phyloP scores from a whole-genome alignment of 1,140 invertebrate species.

The Micrasema longulum region DNA sequence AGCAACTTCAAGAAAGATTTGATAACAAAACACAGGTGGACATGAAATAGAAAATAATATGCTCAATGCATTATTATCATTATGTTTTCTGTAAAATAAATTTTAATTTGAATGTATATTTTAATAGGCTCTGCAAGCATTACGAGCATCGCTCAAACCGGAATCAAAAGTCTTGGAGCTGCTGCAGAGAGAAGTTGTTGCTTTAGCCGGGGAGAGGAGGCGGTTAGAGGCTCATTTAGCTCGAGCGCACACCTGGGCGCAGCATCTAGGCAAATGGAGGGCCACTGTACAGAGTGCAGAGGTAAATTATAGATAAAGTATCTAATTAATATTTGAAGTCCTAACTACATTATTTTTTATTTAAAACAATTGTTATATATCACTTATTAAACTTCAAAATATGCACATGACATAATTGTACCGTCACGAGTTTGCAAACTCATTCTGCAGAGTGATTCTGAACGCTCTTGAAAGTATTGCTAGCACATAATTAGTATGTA shows the following conservation, averaged over 20 bases:
- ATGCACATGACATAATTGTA: too few species aligned
- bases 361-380: too few species aligned
- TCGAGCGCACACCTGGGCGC: slow-evolving; percentile 90
- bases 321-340: too few species aligned
- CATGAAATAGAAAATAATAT: too few species aligned
- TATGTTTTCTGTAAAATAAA: too few species aligned
- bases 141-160: slow-evolving; percentile 80
- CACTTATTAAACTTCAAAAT: too few species aligned
- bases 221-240: slow-evolving; percentile 85
- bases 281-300: slow-evolving; percentile 85
- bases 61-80: background rate
- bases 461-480: too few species aligned
- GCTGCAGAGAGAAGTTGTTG: slow-evolving; percentile 85
- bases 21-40: slow-evolving; percentile 80
- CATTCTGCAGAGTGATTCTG: too few species aligned
- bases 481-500: too few species aligned
- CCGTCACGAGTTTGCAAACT: too few species aligned
- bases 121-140: slow-evolving; percentile 79
- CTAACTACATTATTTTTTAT: too few species aligned
- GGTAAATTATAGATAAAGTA: too few species aligned
- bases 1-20: slow-evolving; percentile 82
- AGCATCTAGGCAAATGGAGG: slow-evolving; percentile 87
- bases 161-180: slow-evolving; percentile 81
- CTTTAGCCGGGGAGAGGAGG: slow-evolving; percentile 80
- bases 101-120: slow-evolving; percentile 4